A percentile compares a stretch with the other conserved stretches of the same genome.
Evolutionary conservation across 2,113 vertebrate species (phyloP).

Genomic region (Myotis lucifugus): DNA sequence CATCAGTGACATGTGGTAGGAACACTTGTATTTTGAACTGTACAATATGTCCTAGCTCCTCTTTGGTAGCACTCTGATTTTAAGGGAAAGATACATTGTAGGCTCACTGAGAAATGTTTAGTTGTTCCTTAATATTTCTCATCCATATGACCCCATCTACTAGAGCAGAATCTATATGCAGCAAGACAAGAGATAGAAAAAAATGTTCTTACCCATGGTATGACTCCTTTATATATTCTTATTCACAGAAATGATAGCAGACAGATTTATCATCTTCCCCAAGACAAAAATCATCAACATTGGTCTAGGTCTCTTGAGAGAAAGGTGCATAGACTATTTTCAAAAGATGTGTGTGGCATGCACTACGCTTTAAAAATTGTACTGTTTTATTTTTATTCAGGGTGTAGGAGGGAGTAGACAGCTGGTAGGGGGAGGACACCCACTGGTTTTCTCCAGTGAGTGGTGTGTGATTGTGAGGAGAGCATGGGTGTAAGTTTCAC

Average conservation of each 20-base stretch:
- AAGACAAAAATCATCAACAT: slow-evolving; percentile 51
- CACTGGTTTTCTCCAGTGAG: slow-evolving; percentile 79
- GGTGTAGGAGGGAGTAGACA: slow-evolving; percentile 78
- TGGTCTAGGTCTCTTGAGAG: slow-evolving; percentile 62
- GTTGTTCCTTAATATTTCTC: slow-evolving; percentile 52
- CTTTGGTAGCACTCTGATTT: slow-evolving; percentile 33
- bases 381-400: slow-evolving; percentile 78
- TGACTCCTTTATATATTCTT: not conserved
- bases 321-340: slow-evolving; percentile 77
- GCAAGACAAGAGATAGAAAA: not conserved
- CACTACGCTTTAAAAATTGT: slow-evolving; percentile 77
- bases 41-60: slow-evolving; percentile 71
- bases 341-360: slow-evolving; percentile 77
- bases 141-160: not conserved
- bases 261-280: slow-evolving; percentile 17
- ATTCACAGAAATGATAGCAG: slow-evolving; percentile 21
- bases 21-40: slow-evolving; percentile 74
- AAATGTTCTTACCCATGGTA: not conserved
- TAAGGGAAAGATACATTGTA: slow-evolving; percentile 45
- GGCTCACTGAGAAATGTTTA: slow-evolving; percentile 20
- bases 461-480: slow-evolving; percentile 76
- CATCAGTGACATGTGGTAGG: slow-evolving; percentile 62
- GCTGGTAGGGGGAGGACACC: slow-evolving; percentile 77
- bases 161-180: not conserved
- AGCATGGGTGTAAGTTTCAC: slow-evolving; percentile 72